Conservation (phyloP, 2,888 invertebrate genomes). For the Aphidius colemani region DNA sequence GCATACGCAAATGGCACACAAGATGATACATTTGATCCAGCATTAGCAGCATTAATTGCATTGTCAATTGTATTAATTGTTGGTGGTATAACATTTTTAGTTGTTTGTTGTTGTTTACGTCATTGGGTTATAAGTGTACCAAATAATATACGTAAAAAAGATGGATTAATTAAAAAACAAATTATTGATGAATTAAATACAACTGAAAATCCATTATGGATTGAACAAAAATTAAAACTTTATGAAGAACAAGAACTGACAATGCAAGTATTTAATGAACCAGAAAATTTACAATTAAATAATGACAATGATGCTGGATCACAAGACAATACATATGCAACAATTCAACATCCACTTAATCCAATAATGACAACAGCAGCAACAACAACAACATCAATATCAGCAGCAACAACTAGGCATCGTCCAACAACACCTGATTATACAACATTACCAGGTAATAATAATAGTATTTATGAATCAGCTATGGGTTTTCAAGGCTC, state of each 20-base stretch:
- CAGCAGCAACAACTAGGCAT: conserved; percentile 51
- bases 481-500: conserved; percentile 68
- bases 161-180: conserved; percentile 80
- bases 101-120: conserved; percentile 85
- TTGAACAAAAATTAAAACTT: conserved; percentile 86
- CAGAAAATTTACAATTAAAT: conserved; percentile 67
- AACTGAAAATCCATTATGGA: conserved; percentile 91
- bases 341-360: conserved; percentile 70
- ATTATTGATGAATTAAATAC: conserved; percentile 85
- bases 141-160: conserved; percentile 80
- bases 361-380: too few species aligned
- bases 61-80: conserved; percentile 83
- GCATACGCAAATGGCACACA: conserved; percentile 67
- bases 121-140: conserved; percentile 85
- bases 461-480: conserved; percentile 65
- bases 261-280: conserved; percentile 88
- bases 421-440: conserved; percentile 58
- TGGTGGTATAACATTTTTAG: conserved; percentile 83
- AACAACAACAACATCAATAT: too few species aligned
- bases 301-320: conserved; percentile 60
- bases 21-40: conserved; percentile 83
- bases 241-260: conserved; percentile 92
- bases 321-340: conserved; percentile 78
- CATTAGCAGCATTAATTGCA: conserved; percentile 83
- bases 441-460: conserved; percentile 63